Evolutionary conservation across 2,797 vertebrate species (phyloP), one percentile per base, ranked within the genome.

Genomic region (Microchirus variegatus): DNA sequence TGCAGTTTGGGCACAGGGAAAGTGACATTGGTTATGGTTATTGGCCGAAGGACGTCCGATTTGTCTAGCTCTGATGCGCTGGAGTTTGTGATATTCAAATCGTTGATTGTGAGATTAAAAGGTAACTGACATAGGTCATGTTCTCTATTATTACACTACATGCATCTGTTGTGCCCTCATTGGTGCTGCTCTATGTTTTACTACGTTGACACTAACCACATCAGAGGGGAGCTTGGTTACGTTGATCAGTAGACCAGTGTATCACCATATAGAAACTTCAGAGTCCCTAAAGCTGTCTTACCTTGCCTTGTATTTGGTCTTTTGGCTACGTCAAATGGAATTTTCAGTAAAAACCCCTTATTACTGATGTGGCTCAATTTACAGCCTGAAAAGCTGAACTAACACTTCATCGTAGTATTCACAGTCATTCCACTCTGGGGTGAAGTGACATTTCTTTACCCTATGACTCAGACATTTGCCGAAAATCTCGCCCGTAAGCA

Each of bases 341-440:
- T 82, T 77, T 81, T 77, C 36, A 75, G 53, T 68, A 77, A 83
- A 83, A 87, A 61, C 77, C 86, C 85, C 78, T 68, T 19, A 58
- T 59, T 67, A 61, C 62, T 50, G 68, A 77, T 67, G 46, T 51
- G 31, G 31, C 45, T 71, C 46, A 63, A 35, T 43, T 51, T 54
- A 68, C 63, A 58, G 59, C 64, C 37, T 67, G 56, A 69, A 66
- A 67, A 80, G 61, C 64, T 55, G 57, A 43, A 37, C 48, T 65
- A 9, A 17, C 22, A 35, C 54, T 47, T 14, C 44, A 19, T 37
- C 35, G 8, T 65, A 71, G 71, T 17, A 18, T 44, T 45, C 10
- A 3, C 50, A 16, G 43, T 15, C 17, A 19, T 38, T 68, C 14
- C 61, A 46, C 44, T 65, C 46, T 26, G 44, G 22, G 58, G 40